Evolutionary conservation across 2,888 invertebrate species (phyloP), one percentile per base, ranked within the genome.

Genomic region (Cheilosia vulpina): DNA sequence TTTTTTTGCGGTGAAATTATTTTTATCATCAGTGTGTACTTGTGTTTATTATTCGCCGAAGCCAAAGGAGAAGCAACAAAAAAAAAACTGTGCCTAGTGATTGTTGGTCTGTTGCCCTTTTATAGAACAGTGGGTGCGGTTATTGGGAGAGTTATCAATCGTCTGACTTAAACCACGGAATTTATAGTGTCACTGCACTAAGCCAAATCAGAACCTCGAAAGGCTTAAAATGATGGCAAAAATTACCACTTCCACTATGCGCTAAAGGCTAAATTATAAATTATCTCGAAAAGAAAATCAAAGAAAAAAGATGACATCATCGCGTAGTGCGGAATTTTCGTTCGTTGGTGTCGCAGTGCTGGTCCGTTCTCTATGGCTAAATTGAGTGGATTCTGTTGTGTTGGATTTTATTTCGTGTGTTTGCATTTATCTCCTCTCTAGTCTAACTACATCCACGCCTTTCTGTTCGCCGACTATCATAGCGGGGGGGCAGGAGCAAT

Each of bases 281-380:
- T 52, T 58, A n/a, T 24, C 21, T 11, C 69, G 31, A 73, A 66
- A 41, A 13, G 19, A 55, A 66, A 52, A 31, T 15, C 68, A 68
- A 21, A 58, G 53, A 21, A 76, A 66, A 66, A 81, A 77, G 68
- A 68, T 85, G 85, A 85, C 85, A 85, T 85, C 85, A 85, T 77
- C 85, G 60, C 63, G 60, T 72, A 47, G 52, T 84, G 79, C 76
- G 75, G 75, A 75, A 60, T 76, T 72, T 75, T 79, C 55, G 50
- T 76, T 72, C 43, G 9, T 41, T 43, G 19, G 45, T 15, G 60
- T 62, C 50, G 34, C 69, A 34, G 17, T 58, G 55, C 15, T 68
- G 43, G 31, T 66, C 66, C 52, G 55, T 63, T 69, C 41, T 72
- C 45, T 65, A 65, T 27, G 38, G 45, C 34, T 81, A 50, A 57